Evolutionary conservation across 2,113 vertebrate genomes (phyloP).

Genomic region (Axis porcinus): DNA sequence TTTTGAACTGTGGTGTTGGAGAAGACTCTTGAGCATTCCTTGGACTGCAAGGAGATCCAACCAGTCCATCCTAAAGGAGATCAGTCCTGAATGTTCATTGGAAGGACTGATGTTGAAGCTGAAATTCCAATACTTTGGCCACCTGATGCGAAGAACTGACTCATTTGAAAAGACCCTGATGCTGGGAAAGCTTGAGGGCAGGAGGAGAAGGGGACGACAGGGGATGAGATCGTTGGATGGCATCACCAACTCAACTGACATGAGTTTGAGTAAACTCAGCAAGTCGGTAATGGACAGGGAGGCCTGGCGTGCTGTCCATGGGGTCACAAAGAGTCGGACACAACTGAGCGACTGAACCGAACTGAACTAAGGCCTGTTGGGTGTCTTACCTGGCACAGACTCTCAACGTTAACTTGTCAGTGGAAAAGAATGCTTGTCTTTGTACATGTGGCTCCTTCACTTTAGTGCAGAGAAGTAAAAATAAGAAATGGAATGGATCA

Average conservation of each 20-base stretch:
- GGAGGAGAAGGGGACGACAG: background rate
- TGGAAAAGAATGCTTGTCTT: background rate
- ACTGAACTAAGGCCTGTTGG: background rate
- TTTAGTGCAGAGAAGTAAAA: background rate
- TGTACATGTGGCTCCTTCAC: background rate
- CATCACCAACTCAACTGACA: background rate
- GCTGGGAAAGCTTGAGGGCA: background rate
- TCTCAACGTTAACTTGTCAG: background rate
- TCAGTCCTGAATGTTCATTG: background rate
- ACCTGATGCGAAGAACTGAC: fast-evolving
- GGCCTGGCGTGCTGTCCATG: background rate
- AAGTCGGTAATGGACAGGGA: background rate
- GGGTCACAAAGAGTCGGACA: background rate
- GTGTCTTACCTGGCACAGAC: background rate
- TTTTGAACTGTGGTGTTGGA: background rate
- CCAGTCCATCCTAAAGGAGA: background rate
- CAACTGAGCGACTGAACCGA: background rate
- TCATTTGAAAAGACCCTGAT: background rate
- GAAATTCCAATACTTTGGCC: background rate
- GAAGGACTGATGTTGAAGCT: background rate
- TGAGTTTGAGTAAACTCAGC: background rate
- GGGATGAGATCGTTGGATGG: background rate
- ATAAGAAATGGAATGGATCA: background rate
- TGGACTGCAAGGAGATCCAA: background rate
- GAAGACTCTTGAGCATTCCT: background rate